Base-by-base conservation (phyloP, 1,140 invertebrate species). In the Bathynomus jamesi region DNA sequence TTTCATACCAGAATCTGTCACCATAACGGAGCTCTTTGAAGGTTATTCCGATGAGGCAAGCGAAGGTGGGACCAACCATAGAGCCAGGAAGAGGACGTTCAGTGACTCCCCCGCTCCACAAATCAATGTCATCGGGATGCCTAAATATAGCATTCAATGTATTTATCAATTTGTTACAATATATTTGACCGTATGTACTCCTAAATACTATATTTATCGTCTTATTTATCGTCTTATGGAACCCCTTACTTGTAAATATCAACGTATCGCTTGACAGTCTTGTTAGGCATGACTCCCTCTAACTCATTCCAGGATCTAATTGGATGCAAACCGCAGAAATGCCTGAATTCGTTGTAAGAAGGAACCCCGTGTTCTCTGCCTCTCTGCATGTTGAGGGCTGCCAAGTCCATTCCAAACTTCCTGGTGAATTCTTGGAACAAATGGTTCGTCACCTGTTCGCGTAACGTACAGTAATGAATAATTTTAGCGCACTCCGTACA, bases 281-380 rank as follows among this genome's bases (percentile, higher is more conserved):
- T 90, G 79, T 95, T 95, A 7, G 91, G 86, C 91, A 96, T 94
- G 32, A 91, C 88, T 31, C 91, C 92, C 73, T 90, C 89, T 46
- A 96, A 85, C 75, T 93, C 92, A 61, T 93, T 89, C 84, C 94
- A 96, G n/a, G 83, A 86, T 31, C 91, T 29, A 24, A 73, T 70
- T n/a, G 46, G 53, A 0, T 83, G 78, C 0, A 94, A 82, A 77
- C 85, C 82, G 79, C 86, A 82, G 78, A 82, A 74, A 75, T 80
- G 70, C 61, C 86, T 79, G 80, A 81, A 87, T 4, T 79, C 78
- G 46, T 81, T 84, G 79, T 85, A 85, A 10, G 79, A 79, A 25
- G 81, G 82, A n/a, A 84, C 76, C n/a, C 84, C 84, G 70, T 85
- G 84, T 72, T 85, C 84, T 64, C 84, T 76, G 11, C 79, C 91